Evolutionary conservation across 1,140 invertebrate genomes (phyloP), one percentile per base, ranked within the genome.

Genomic region (Drosophila mojavensis): DNA sequence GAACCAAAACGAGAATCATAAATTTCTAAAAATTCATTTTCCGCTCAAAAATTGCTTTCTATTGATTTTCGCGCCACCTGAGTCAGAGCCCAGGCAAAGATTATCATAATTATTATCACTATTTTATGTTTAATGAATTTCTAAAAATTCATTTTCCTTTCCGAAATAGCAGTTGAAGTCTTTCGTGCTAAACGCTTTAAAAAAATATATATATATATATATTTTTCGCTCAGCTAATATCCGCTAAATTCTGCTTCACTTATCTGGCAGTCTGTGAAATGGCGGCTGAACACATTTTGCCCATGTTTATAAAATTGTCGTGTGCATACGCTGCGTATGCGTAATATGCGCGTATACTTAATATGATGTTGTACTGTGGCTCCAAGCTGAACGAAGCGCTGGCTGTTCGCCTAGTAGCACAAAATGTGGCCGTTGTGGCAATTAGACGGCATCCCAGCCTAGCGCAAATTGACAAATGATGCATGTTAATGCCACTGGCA

Each of bases 381-480:
- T 69, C 53, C 58, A 43, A 61, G 13, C 55, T 30, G 28, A 30
- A 30, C 28, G 20, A 30, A 30, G 33, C 7, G 33, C 7, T 33
- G 5, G 7, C 7, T 33, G 33, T 6, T 30, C 28, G 28, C 5
- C 33, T 0, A 9, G 1, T 9, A 9, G 51, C 59, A 36, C 17
- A 15, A 39, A 50, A 39, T 45, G 24, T 20, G 26, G 24, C 43
- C 20, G 65, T 13, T 33, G 15, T 26, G 24, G 26, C 59, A 65
- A 68, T 67, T 72, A 70, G 36, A 39, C 3, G 39, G 6, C 17
- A 3, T 17, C 11, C 41, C 39, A 56, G 51, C 43, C 33, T 0
- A 24, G 17, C 55, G 9, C 50, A 77, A 65, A 53, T 81, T 66
- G 82, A 81, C 78, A 72, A 85, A 85, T 85, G 81, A 86, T 81